These are phyloP conservation scores for Petrolisthes cinctipes DNA, from an alignment of 2,888 invertebrate genomes.

Conservation along the genomic window DNA sequence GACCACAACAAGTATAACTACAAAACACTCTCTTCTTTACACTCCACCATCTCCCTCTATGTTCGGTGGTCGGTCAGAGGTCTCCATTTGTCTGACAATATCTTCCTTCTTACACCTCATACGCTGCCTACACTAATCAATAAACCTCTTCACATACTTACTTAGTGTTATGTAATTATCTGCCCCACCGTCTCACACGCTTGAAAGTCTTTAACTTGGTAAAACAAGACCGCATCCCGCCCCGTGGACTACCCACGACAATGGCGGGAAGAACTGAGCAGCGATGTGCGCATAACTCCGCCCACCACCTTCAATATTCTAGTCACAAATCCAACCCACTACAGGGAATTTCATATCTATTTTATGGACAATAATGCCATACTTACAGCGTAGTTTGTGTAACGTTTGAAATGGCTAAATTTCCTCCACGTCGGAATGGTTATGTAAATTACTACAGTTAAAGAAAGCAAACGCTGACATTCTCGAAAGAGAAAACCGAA, in stretches of 20 bases:
- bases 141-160: too few relatives aligned
- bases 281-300: conserved; percentile 17
- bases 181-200: neutral
- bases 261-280: conserved; percentile 50
- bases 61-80: too few relatives aligned
- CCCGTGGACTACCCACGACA: conserved; percentile 31
- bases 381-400: too few relatives aligned
- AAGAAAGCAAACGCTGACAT: neutral
- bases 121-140: too few relatives aligned
- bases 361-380: too few relatives aligned
- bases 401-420: too few relatives aligned
- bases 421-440: too few relatives aligned
- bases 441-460: too few relatives aligned
- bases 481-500: neutral
- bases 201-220: neutral
- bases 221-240: conserved; percentile 41
- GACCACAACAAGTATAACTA: neutral
- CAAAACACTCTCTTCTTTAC: neutral
- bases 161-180: neutral
- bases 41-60: neutral
- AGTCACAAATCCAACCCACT: neutral
- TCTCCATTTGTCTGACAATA: too few relatives aligned
- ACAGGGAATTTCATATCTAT: neutral
- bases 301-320: neutral
- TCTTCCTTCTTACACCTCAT: too few relatives aligned